Conservation (phyloP, 2,888 invertebrate genomes). For the Agrenia bidenticulata region DNA sequence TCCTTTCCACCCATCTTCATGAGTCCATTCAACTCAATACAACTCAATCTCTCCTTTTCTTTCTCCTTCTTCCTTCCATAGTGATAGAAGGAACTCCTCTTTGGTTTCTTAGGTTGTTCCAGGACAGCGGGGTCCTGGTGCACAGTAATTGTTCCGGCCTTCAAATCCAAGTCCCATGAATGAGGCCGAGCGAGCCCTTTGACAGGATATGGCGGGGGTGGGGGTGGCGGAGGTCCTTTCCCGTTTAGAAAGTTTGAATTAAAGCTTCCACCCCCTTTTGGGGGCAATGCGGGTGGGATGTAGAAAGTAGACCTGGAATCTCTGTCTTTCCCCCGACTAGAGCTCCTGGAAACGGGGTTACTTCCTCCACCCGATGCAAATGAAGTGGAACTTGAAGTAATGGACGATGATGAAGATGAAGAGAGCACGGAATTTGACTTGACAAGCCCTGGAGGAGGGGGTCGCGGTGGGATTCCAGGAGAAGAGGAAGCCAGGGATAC, state of each 20-base stretch:
- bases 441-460: constrained; percentile 29
- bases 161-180: constrained; percentile 43
- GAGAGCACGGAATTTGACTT: constrained; percentile 43
- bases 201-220: constrained; percentile 28
- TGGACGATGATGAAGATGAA: constrained; percentile 42
- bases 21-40: background rate
- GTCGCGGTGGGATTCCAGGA: constrained; percentile 28
- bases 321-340: constrained; percentile 20
- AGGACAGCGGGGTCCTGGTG: constrained; percentile 7
- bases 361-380: constrained; percentile 17
- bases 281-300: constrained; percentile 7
- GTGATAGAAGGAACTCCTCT: constrained; percentile 11
- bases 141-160: constrained; percentile 17
- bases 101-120: constrained; percentile 1
- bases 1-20: background rate
- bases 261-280: constrained; percentile 5
- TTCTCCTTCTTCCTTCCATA: constrained; percentile 14
- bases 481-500: constrained; percentile 3
- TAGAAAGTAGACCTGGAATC: constrained; percentile 16
- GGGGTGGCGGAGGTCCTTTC: constrained; percentile 12
- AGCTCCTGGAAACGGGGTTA: constrained; percentile 32
- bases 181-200: constrained; percentile 30
- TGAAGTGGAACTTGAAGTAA: constrained; percentile 27
- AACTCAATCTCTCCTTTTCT: background rate
- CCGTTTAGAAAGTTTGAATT: background rate